These are phyloP conservation scores for Drosophila mimica DNA, from an alignment of 2,888 invertebrate genomes.

Conservation along the genomic window DNA sequence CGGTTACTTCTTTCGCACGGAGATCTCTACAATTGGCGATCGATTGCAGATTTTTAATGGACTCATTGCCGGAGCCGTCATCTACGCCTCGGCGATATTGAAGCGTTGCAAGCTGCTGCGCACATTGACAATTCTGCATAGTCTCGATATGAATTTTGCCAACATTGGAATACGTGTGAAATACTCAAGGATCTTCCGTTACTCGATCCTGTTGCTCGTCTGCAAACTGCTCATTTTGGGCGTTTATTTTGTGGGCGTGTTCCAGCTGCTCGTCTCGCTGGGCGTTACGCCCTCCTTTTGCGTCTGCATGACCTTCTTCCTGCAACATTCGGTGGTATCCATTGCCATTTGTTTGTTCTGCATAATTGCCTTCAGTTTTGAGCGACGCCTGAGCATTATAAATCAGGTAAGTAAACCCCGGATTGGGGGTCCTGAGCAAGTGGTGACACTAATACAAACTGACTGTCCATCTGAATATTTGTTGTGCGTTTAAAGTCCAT, in stretches of 20 bases:
- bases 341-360: constrained; percentile 83
- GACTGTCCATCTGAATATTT: not conserved
- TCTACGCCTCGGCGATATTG: constrained; percentile 78
- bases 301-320: constrained; percentile 82
- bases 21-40: constrained; percentile 82
- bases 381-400: constrained; percentile 81
- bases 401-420: constrained; percentile 78
- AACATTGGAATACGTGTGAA: constrained; percentile 82
- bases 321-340: constrained; percentile 83
- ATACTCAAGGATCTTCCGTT: constrained; percentile 82
- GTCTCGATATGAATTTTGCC: constrained; percentile 79
- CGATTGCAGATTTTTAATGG: constrained; percentile 82
- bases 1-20: constrained; percentile 83
- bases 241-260: constrained; percentile 81
- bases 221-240: constrained; percentile 78
- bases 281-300: constrained; percentile 79
- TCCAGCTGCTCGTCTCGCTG: constrained; percentile 76
- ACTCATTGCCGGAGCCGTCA: constrained; percentile 79
- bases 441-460: not conserved
- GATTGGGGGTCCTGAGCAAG: not conserved
- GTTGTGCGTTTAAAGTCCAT: not conserved
- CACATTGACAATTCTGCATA: constrained; percentile 74
- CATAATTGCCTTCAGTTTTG: constrained; percentile 81
- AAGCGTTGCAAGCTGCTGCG: constrained; percentile 76
- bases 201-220: constrained; percentile 75